These are phyloP conservation scores for Trigoniulus corallinus DNA, from an alignment of 1,140 invertebrate species.

Conservation along the genomic window DNA sequence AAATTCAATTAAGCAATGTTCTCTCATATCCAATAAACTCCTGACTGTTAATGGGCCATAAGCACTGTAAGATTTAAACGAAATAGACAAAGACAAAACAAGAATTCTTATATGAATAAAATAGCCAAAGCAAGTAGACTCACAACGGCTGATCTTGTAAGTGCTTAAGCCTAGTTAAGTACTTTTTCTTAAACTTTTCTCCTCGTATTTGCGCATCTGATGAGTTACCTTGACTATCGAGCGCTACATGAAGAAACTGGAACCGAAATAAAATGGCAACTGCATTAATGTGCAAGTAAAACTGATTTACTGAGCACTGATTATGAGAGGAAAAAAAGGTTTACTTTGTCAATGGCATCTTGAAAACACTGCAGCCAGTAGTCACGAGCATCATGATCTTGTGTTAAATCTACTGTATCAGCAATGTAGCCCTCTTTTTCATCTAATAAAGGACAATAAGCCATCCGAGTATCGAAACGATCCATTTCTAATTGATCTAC, in stretches of 20 bases:
- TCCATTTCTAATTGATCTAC: slow-evolving; percentile 52
- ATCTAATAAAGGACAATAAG: slow-evolving; percentile 45
- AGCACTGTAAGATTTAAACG: slow-evolving; percentile 40
- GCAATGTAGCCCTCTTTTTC: slow-evolving; percentile 53
- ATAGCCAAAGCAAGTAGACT: slow-evolving; percentile 25
- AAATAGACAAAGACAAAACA: no score
- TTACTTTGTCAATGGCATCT: slow-evolving; percentile 40
- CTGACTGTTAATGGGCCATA: slow-evolving; percentile 74
- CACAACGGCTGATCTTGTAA: slow-evolving; percentile 63
- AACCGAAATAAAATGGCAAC: not conserved
- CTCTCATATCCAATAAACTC: slow-evolving; percentile 75
- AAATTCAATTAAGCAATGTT: slow-evolving; percentile 73
- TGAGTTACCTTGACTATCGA: slow-evolving; percentile 52
- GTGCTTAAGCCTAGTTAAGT: slow-evolving; percentile 57
- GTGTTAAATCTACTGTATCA: slow-evolving; percentile 72
- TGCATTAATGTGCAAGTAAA: no score
- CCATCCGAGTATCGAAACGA: slow-evolving; percentile 36
- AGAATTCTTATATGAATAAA: not conserved
- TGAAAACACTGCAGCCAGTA: slow-evolving; percentile 90
- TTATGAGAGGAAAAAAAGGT: no score
- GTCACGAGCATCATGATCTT: slow-evolving; percentile 65
- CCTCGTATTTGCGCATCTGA: slow-evolving; percentile 58
- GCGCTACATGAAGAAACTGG: slow-evolving; percentile 35
- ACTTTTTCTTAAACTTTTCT: slow-evolving; percentile 63
- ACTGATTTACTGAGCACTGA: no score